Evolutionary conservation across 2,888 invertebrate species (phyloP), one percentile per base, ranked within the genome.

Genomic region (Ormyrus rosae): DNA sequence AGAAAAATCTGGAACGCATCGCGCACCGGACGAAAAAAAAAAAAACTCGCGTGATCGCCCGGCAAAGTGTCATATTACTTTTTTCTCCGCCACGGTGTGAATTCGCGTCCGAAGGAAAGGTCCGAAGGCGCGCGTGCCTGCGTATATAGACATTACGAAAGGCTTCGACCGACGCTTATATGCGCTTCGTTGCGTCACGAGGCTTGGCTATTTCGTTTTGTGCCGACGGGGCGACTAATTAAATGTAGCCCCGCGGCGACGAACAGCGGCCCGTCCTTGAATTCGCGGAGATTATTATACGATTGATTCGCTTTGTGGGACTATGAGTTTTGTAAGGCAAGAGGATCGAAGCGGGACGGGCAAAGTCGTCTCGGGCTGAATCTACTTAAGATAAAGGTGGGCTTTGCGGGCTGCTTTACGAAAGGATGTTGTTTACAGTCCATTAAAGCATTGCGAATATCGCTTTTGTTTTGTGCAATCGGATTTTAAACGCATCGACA

Each of bases 131-230:
- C 34, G 34, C 34, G 34, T 34, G 34, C 34, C 34, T 4, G 34
- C 2, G 34, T 34, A 34, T 4, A 34, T 0, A 34, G 2, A 10
- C 9, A 58, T 80, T 80, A 45, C 71, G 75, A 75, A 75, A 80
- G 13, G n/a, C 46, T 50, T 19, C 45, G 46, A 34, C 34, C n/a
- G 51, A 45, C 69, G 69, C 58, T 73, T 73, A 72, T 34, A 34
- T 78, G 71, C 70, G 67, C 58, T 81, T 74, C 73, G 61, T 78
- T 81, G 70, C 74, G 70, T 64, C 78, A 81, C 58, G n/a, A 2
- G n/a, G 9, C n/a, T 9, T 50, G 61, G 48, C 53, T 53, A 51
- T 73, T 68, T 73, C 46, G n/a, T 72, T 19, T 34, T 1, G 50
- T 75, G 19, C 19, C 51, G 48, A 56, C 63, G 64, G 51, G 63